These are phyloP conservation scores for Phymastichus coffea DNA, from an alignment of 1,140 invertebrate species.

Conservation along the genomic window DNA sequence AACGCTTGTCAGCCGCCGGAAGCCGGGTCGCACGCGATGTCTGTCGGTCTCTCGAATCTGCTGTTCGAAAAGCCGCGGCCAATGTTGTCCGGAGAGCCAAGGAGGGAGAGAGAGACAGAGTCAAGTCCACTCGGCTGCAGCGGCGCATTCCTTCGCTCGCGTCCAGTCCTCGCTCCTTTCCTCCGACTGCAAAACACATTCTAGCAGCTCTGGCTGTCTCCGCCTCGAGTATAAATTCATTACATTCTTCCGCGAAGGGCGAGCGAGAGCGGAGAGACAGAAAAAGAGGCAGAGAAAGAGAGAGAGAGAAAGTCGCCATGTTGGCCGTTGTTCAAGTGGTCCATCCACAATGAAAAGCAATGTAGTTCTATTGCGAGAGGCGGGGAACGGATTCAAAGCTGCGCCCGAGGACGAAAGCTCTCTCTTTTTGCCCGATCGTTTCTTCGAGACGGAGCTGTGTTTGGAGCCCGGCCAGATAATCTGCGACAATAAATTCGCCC, in stretches of 20 bases:
- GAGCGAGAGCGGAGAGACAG: neutral
- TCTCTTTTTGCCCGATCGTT: too few species aligned
- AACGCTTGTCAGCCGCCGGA: neutral
- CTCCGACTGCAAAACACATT: conserved; percentile 28
- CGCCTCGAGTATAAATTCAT: conserved; percentile 41
- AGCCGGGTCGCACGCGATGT: too few species aligned
- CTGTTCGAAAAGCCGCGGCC: too few species aligned
- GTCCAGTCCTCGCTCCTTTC: conserved; percentile 6
- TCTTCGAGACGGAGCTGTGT: too few species aligned
- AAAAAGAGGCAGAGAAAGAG: neutral
- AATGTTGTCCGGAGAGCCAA: too few species aligned
- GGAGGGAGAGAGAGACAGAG: too few species aligned
- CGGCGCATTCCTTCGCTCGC: conserved; percentile 6
- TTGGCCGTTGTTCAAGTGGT: conserved; percentile 54
- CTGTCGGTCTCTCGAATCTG: too few species aligned
- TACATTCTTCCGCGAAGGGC: conserved; percentile 28
- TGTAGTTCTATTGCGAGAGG: conserved; percentile 38
- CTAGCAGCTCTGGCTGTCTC: conserved; percentile 30
- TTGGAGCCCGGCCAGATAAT: conserved; percentile 53
- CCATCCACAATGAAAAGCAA: conserved; percentile 50
- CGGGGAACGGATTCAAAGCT: too few species aligned
- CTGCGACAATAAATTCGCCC: conserved; percentile 53
- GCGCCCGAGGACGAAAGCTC: conserved; percentile 2
- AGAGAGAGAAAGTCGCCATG: conserved; percentile 33
- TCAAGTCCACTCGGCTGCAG: too few species aligned